A percentile compares a stretch with the other conserved stretches of the same genome.
phyloP scores from a whole-genome alignment of 2,113 vertebrate species.

The Prionailurus viverrinus region DNA sequence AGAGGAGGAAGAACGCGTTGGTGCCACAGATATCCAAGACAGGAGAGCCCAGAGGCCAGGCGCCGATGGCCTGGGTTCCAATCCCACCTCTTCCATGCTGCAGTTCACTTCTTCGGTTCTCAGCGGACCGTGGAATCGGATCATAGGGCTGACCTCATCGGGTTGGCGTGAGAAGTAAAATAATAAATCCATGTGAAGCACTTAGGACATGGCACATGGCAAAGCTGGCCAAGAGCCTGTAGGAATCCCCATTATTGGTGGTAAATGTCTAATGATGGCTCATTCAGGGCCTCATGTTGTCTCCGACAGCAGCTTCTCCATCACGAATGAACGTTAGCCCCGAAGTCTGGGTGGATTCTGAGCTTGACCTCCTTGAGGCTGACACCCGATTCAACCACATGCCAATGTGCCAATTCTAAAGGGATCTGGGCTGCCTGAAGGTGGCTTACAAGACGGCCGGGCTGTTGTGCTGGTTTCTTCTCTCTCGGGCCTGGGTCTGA shows the following conservation, averaged over 20 bases:
- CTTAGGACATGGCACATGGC: neutral
- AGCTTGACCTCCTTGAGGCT: neutral
- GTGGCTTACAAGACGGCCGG: neutral
- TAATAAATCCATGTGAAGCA: accelerated
- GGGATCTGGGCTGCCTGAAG: neutral
- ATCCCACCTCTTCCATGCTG: neutral
- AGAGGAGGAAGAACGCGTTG: neutral
- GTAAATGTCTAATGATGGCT: neutral
- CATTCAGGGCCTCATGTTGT: accelerated
- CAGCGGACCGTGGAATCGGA: accelerated
- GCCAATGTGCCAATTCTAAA: neutral
- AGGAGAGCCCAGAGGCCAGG: neutral
- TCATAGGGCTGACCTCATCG: accelerated
- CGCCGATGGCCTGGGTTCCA: accelerated
- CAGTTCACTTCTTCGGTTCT: neutral
- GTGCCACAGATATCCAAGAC: neutral
- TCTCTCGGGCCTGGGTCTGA: neutral
- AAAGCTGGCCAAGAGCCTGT: neutral
- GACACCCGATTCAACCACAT: neutral
- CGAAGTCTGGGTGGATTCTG: neutral
- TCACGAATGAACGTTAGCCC: neutral
- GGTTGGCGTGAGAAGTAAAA: neutral
- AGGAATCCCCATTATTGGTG: too few relatives aligned
- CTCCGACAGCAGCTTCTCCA: neutral
- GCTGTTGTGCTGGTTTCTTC: neutral